These are phyloP conservation scores for Teinopalpus imperialis DNA, from an alignment of 2,888 invertebrate genomes.

Conservation along the genomic window DNA sequence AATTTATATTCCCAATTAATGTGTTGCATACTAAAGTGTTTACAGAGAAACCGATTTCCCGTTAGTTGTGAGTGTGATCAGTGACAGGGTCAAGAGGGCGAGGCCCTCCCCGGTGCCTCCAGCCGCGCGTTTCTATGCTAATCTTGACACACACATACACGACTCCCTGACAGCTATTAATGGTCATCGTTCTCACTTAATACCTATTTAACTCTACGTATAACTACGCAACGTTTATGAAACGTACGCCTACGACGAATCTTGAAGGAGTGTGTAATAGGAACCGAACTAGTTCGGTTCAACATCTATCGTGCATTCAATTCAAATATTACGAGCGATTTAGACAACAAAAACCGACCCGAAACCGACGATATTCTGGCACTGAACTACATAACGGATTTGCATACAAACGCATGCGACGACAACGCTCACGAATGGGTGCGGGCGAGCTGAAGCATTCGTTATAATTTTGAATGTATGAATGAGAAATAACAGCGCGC, in stretches of 20 bases:
- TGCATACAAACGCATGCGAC: conserved; percentile 78
- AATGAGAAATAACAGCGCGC: conserved; percentile 74
- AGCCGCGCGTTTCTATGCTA: conserved; percentile 77
- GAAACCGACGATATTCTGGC: conserved; percentile 75
- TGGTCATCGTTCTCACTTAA: conserved; percentile 66
- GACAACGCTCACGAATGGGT: conserved; percentile 67
- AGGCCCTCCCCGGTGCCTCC: conserved; percentile 65
- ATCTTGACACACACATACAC: conserved; percentile 68
- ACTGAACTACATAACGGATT: conserved; percentile 62
- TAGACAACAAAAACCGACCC: conserved; percentile 75
- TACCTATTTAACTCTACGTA: conserved; percentile 52
- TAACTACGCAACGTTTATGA: conserved; percentile 64
- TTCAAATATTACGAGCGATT: conserved; percentile 79
- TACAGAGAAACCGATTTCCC: conserved; percentile 67
- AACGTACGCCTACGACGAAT: conserved; percentile 65
- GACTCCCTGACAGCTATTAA: conserved; percentile 72
- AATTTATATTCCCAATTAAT: conserved; percentile 27
- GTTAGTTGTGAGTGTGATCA: conserved; percentile 71
- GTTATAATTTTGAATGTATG: conserved; percentile 81
- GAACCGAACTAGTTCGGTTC: conserved; percentile 74
- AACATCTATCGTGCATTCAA: conserved; percentile 78
- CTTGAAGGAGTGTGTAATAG: conserved; percentile 52
- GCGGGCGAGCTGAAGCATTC: conserved; percentile 72
- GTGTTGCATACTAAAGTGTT: conserved; percentile 28
- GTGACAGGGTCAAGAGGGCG: conserved; percentile 77